phyloP scores from a whole-genome alignment of 1,140 invertebrate genomes.

The Tetraneura akinire region DNA sequence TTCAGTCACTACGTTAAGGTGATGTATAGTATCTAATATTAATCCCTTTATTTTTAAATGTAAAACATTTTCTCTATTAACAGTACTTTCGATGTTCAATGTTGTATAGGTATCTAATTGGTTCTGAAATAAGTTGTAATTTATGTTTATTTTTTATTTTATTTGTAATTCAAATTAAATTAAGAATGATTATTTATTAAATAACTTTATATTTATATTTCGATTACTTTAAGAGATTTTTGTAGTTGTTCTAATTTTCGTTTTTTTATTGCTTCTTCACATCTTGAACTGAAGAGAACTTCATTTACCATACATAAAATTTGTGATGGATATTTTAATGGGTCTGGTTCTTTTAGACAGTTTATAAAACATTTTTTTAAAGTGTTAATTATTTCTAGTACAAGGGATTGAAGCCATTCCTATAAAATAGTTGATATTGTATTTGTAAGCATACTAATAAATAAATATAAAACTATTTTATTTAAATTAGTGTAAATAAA shows the following conservation, averaged over 20 bases:
- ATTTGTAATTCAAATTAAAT: too few relatives aligned
- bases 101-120: constrained; percentile 69
- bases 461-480: neutral
- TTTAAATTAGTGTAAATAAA: too few relatives aligned
- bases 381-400: constrained; percentile 80
- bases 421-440: neutral
- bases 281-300: constrained; percentile 78
- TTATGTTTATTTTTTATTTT: too few relatives aligned
- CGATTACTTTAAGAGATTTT: constrained; percentile 57
- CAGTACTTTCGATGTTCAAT: constrained; percentile 60
- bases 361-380: constrained; percentile 69
- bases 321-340: constrained; percentile 82
- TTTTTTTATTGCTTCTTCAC: constrained; percentile 76
- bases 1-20: constrained; percentile 78
- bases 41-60: constrained; percentile 74
- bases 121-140: constrained; percentile 55
- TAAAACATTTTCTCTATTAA: constrained; percentile 58
- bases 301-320: constrained; percentile 72
- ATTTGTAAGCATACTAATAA: neutral
- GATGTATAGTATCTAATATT: constrained; percentile 92
- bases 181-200: too few relatives aligned
- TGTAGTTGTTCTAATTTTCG: constrained; percentile 66
- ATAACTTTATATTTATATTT: neutral
- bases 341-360: constrained; percentile 74
- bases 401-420: constrained; percentile 77